Evolutionary conservation across 2,888 invertebrate species (phyloP), one percentile per base, ranked within the genome.

Genomic region (Gymnoscelis rufifasciata): DNA sequence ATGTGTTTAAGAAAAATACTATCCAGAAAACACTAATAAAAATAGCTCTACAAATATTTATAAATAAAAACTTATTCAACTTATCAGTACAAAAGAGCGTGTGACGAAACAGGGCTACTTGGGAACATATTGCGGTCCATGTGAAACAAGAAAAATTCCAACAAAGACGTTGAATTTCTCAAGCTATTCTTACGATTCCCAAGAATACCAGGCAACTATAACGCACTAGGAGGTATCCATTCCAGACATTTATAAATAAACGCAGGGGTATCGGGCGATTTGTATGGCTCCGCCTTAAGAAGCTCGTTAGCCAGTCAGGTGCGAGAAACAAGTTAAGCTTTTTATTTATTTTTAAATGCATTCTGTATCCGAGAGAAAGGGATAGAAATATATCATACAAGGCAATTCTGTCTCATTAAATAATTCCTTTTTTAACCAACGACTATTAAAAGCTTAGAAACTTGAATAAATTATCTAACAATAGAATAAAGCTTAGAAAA

Each of bases 161-260:
- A 23, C 26, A n/a, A 45, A 45, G 45, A 45, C 36, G 36, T 30
- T 30, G 7, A 14, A 24, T 36, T 48, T 48, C 47, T 48, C 47
- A 51, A 46, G 45, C 11, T 43, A 35, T 38, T 54, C 42, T 42
- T 42, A 47, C 2, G 37, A 52, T 52, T 54, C 47, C 39, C 49
- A 49, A 29, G 43, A 29, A 15, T n/a, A 47, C 40, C 28, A 33
- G 43, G 49, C 12, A 13, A 41, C 14, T 39, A 53, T 44, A 41
- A 38, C 11, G 8, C 1, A 4, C n/a, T 23, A 50, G 39, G 42
- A 52, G 43, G 28, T 43, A 13, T 15, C 31, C 35, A 31, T 3
- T 33, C 11, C 11, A 23, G 15, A 8, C 7, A 15, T 11, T 0
- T 19, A 29, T 27, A 52, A 14, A 27, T 12, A 10, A 28, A 36